Conservation (phyloP, 2,888 invertebrate species). For the Cataglyphis cursor region DNA sequence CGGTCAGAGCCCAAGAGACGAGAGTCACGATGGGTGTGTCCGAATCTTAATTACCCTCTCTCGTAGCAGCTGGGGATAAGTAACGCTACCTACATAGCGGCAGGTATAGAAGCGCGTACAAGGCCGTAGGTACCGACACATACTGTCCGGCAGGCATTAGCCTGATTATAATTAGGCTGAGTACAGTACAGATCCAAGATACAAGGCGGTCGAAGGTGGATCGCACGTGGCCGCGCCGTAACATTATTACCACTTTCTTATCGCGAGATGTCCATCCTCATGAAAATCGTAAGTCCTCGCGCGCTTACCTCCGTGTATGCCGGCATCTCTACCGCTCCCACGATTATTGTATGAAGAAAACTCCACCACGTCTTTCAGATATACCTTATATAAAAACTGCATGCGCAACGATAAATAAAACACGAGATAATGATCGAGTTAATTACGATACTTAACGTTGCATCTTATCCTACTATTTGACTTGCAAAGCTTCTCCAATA, state of each 20-base stretch:
- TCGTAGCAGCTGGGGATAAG: slow-evolving; percentile 81
- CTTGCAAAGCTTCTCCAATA: background rate
- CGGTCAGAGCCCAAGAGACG: slow-evolving; percentile 85
- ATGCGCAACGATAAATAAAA: slow-evolving; percentile 24
- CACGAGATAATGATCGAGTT: background rate
- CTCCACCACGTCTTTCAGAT: background rate
- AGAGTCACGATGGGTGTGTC: slow-evolving; percentile 86
- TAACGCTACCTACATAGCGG: slow-evolving; percentile 77
- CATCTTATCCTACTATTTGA: background rate
- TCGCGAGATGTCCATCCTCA: slow-evolving; percentile 67
- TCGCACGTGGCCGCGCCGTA: slow-evolving; percentile 64
- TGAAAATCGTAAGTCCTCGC: slow-evolving; percentile 66
- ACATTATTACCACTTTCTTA: slow-evolving; percentile 77
- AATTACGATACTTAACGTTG: slow-evolving; percentile 13
- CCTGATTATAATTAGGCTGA: slow-evolving; percentile 87
- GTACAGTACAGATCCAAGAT: slow-evolving; percentile 85
- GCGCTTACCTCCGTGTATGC: slow-evolving; percentile 34
- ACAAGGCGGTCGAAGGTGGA: slow-evolving; percentile 78
- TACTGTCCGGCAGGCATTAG: slow-evolving; percentile 84
- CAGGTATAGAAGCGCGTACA: slow-evolving; percentile 73
- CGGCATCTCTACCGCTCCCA: slow-evolving; percentile 43
- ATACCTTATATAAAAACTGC: slow-evolving; percentile 6
- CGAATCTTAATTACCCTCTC: slow-evolving; percentile 86
- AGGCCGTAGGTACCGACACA: slow-evolving; percentile 70
- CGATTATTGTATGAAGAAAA: slow-evolving; percentile 1